phyloP scores from a whole-genome alignment of 2,113 vertebrate genomes.

The Struthidea cinerea region DNA sequence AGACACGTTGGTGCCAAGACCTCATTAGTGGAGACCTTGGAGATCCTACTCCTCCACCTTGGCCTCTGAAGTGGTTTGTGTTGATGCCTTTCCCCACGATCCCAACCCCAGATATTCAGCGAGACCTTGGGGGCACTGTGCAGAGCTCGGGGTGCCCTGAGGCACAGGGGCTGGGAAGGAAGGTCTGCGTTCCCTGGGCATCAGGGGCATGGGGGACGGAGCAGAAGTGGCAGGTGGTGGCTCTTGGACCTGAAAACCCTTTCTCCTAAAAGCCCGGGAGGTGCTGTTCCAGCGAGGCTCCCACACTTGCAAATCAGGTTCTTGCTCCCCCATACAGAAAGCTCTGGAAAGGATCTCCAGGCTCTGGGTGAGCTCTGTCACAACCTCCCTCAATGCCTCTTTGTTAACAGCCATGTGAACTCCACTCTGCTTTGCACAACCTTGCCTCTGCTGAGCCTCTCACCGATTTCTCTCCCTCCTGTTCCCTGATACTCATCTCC shows the following conservation, averaged over 20 bases:
- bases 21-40: constrained; percentile 49
- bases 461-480: not conserved
- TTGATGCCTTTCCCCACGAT: constrained; percentile 27
- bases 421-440: constrained; percentile 48
- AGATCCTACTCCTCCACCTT: constrained; percentile 31
- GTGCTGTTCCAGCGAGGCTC: not conserved
- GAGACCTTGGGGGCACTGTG: not conserved
- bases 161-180: not conserved
- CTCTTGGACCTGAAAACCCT: not conserved
- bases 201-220: not conserved
- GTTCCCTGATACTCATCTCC: constrained; percentile 40
- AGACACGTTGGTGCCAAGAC: constrained; percentile 26
- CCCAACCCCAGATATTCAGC: not conserved
- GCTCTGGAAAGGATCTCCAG: constrained; percentile 18
- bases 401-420: constrained; percentile 43
- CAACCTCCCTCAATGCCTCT: constrained; percentile 37
- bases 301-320: not conserved
- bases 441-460: not conserved
- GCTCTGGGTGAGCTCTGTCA: constrained; percentile 20
- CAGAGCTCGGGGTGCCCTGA: not conserved
- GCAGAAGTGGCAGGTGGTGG: not conserved
- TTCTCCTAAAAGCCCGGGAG: not conserved
- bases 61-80: constrained; percentile 62
- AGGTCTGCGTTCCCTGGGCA: not conserved
- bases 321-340: not conserved